phyloP scores from a whole-genome alignment of 2,888 invertebrate species.

The Phoenoteleia sp. region DNA sequence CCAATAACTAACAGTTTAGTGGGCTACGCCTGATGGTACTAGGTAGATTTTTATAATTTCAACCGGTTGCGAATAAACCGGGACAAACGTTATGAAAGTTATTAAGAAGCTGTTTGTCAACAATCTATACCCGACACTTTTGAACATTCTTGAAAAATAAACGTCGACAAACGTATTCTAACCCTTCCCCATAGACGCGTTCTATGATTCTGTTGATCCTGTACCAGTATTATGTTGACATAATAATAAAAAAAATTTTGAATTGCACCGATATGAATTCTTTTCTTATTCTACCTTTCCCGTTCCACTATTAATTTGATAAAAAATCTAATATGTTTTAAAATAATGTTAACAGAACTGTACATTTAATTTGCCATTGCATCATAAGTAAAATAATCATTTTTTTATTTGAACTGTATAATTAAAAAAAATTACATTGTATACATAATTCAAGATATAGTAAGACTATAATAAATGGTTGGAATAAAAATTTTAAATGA shows the following conservation, averaged over 20 bases:
- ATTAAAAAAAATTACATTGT: too few species aligned
- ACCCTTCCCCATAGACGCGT: conserved; percentile 78
- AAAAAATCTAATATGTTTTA: too few species aligned
- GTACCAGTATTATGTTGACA: conserved; percentile 83
- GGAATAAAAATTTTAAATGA: too few species aligned
- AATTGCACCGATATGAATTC: conserved; percentile 57
- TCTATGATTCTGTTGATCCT: conserved; percentile 78
- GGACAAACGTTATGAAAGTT: conserved; percentile 38
- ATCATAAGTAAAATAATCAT: too few species aligned
- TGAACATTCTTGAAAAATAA: conserved; percentile 34
- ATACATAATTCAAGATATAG: too few species aligned
- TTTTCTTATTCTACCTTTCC: conserved; percentile 1
- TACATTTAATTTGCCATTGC: too few species aligned
- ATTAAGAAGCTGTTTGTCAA: conserved; percentile 25
- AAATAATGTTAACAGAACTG: too few species aligned
- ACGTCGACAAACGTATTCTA: conserved; percentile 49
- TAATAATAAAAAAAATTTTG: conserved; percentile 80
- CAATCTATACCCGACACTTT: conserved; percentile 29
- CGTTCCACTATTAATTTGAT: background rate
- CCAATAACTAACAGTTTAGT: too few species aligned
- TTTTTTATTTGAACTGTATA: too few species aligned
- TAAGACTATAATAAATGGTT: too few species aligned
- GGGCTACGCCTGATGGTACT: too few species aligned
- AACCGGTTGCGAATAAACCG: conserved; percentile 35
- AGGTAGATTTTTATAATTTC: conserved; percentile 2